A percentile compares a stretch with the other conserved stretches of the same genome.
phyloP scores from a whole-genome alignment of 2,888 invertebrate species.

The Temnothorax rugatulus region DNA sequence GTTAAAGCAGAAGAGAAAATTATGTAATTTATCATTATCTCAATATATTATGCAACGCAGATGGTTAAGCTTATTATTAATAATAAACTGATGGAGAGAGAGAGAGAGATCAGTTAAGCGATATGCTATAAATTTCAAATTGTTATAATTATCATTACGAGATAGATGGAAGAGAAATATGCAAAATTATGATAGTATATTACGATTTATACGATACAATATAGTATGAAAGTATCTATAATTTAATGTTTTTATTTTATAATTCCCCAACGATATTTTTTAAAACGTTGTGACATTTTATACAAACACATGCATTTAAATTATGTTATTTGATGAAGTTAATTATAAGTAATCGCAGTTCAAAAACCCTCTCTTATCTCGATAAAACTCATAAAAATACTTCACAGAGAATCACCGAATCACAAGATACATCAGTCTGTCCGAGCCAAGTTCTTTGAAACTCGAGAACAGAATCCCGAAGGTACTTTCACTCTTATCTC shows the following conservation, averaged over 20 bases:
- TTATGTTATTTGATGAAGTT: neutral
- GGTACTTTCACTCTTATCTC: slow-evolving; percentile 66
- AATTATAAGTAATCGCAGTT: slow-evolving; percentile 14
- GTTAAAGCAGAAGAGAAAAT: neutral
- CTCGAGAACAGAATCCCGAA: slow-evolving; percentile 52
- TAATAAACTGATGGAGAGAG: slow-evolving; percentile 8
- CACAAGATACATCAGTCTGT: slow-evolving; percentile 27
- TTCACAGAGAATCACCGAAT: slow-evolving; percentile 42
- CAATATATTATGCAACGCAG: neutral
- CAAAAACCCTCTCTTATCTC: neutral
- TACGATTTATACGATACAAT: neutral
- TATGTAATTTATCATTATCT: slow-evolving; percentile 11
- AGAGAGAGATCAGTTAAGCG: neutral
- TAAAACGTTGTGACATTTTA: neutral
- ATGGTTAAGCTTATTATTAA: slow-evolving; percentile 1
- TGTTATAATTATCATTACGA: slow-evolving; percentile 8
- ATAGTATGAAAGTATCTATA: neutral
- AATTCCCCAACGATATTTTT: neutral
- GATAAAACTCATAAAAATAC: slow-evolving; percentile 51
- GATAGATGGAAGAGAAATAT: neutral
- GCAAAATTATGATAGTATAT: neutral
- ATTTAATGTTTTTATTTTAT: slow-evolving; percentile 4
- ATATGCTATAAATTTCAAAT: slow-evolving; percentile 32
- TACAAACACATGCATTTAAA: neutral
- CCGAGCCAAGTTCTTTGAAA: slow-evolving; percentile 43